A percentile compares a stretch with the other conserved stretches of the same genome.
These are phyloP conservation scores for Oncorhynchus clarkii DNA, from an alignment of 2,113 vertebrate genomes.

Conservation along the genomic window DNA sequence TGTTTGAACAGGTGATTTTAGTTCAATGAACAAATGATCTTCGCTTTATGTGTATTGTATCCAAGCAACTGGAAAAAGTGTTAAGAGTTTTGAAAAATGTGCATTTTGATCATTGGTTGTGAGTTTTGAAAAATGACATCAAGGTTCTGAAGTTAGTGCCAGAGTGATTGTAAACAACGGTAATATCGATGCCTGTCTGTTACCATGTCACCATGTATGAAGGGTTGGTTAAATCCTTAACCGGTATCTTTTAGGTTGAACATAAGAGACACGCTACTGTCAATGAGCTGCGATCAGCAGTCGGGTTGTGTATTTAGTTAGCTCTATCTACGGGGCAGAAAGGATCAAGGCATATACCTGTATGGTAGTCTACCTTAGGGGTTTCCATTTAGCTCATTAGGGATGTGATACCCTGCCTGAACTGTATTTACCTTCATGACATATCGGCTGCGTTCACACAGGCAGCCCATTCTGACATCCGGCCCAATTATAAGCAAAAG, in stretches of 20 bases:
- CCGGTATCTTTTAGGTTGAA: slow-evolving; percentile 51
- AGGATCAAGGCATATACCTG: not conserved
- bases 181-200: slow-evolving; percentile 41
- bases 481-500: no score
- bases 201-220: no score
- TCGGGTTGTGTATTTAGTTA: slow-evolving; percentile 21
- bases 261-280: slow-evolving; percentile 39
- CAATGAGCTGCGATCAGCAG: slow-evolving; percentile 50
- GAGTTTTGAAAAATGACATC: no score
- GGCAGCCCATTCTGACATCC: no score
- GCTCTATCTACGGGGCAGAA: not conserved
- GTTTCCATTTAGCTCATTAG: not conserved
- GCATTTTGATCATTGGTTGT: no score
- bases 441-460: not conserved
- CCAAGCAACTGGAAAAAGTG: no score
- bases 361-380: not conserved
- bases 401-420: slow-evolving; percentile 33
- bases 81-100: no score
- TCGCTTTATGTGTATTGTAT: no score
- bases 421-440: slow-evolving; percentile 1
- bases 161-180: no score
- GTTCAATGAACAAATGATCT: no score
- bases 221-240: slow-evolving; percentile 17
- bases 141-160: no score
- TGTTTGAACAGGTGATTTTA: no score